phyloP scores from a whole-genome alignment of 2,797 vertebrate species.

The Argya squamiceps region DNA sequence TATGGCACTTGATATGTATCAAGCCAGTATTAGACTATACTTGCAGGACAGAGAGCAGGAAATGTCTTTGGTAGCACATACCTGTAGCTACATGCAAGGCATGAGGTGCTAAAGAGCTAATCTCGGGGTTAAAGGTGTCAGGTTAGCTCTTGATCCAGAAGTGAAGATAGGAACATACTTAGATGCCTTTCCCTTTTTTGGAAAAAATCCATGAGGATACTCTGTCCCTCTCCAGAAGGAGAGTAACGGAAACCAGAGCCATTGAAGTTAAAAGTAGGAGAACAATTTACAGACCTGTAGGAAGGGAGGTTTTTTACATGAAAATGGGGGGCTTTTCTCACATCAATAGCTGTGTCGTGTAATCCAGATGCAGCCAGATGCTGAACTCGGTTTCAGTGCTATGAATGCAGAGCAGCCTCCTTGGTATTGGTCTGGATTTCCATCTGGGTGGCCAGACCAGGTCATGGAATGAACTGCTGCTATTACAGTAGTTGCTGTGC shows the following conservation, averaged over 20 bases:
- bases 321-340: neutral
- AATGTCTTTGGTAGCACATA: neutral
- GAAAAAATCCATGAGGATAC: neutral
- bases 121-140: neutral
- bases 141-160: neutral
- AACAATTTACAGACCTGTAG: neutral
- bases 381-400: neutral
- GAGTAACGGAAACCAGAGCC: neutral
- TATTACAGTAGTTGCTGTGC: neutral
- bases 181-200: neutral
- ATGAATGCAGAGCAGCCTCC: neutral
- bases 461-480: neutral
- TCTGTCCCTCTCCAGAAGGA: neutral
- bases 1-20: neutral
- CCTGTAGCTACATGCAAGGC: neutral
- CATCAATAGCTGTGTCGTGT: neutral
- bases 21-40: neutral
- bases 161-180: neutral
- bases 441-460: neutral
- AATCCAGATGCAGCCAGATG: neutral
- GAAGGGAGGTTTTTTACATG: neutral
- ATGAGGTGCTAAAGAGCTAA: neutral
- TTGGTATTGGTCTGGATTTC: neutral
- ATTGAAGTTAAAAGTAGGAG: neutral
- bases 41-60: neutral